These are phyloP conservation scores for Tragopan temminckii DNA, from an alignment of 2,797 vertebrate genomes.

Conservation along the genomic window DNA sequence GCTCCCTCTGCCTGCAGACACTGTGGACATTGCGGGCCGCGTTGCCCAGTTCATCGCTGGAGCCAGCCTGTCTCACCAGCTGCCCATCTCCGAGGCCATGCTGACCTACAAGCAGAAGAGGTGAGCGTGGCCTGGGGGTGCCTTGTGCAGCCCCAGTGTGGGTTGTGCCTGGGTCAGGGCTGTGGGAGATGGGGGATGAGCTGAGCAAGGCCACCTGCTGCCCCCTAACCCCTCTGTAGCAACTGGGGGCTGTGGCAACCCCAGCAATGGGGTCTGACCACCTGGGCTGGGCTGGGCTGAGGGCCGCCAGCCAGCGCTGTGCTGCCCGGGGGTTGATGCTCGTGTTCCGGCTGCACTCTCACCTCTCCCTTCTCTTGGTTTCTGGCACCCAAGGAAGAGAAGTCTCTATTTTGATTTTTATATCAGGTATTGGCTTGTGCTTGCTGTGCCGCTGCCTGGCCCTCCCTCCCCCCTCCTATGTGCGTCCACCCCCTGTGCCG, in stretches of 20 bases:
- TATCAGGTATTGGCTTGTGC: constrained; percentile 92
- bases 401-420: constrained; percentile 99
- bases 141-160: fast-evolving
- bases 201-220: background rate
- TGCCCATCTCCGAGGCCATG: constrained; percentile 98
- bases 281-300: constrained; percentile 39
- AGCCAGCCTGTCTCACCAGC: constrained; percentile 91
- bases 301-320: background rate
- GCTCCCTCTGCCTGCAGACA: constrained; percentile 78
- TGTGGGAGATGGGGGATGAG: background rate
- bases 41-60: constrained; percentile 91
- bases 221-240: constrained; percentile 2
- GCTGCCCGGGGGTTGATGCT: constrained; percentile 43
- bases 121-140: constrained; percentile 77
- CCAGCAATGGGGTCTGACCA: background rate
- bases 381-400: constrained; percentile 96
- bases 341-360: constrained; percentile 59
- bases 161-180: background rate
- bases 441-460: constrained; percentile 77
- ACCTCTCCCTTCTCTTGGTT: constrained; percentile 84
- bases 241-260: background rate
- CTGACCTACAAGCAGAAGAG: constrained; percentile 96
- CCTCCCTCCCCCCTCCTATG: background rate
- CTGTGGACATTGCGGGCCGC: constrained; percentile 90
- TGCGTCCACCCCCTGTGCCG: constrained; percentile 45